Evolutionary conservation across 2,797 vertebrate genomes (phyloP), one percentile per base, ranked within the genome.

Genomic region (Epinephelus malabaricus): DNA sequence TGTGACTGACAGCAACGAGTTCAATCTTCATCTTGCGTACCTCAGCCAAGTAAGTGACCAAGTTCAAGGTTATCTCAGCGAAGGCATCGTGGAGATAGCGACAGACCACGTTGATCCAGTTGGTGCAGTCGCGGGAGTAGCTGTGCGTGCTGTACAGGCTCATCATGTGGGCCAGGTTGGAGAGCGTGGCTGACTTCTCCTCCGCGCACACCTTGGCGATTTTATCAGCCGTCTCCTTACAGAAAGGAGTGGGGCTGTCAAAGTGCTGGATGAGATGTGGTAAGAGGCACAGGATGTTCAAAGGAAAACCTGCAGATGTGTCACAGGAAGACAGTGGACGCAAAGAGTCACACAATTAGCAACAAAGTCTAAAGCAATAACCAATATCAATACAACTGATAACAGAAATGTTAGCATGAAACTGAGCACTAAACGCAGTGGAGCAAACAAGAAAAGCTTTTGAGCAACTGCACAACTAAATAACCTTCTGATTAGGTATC

Each of bases 131-230:
- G 19, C 98, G 96, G 45, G 98, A 99, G 40, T 99, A 99, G 75
- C 97, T 99, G 94, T 97, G 98, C 0, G 98, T 97, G 38, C 98
- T 99, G 88, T 99, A 99, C 68, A 99, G 93, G 83, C 97, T 99
- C 98, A 99, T 99, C 98, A 99, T 99, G 88, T 99, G 98, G 43
- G 98, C 98, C 92, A 99, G 93, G 88, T 99, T 99, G 79, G 98
- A 96, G 23, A 99, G 96, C 0, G 98, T 97, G 64, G 97, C 96
- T 0, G 97, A 97, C 77, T 98, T 99, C 87, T 99, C 98, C 69
- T 99, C 98, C 0, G 96, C 95, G 51, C 98, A 99, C 73, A 99
- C 96, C 95, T 97, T 98, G 79, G 98, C 97, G 86, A 99, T 98
- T 70, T 96, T 97, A 92, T 99, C 98, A 50, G 98, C 98, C 14